Conservation (phyloP, 1,140 invertebrate species). For the Micrasema minimum region DNA sequence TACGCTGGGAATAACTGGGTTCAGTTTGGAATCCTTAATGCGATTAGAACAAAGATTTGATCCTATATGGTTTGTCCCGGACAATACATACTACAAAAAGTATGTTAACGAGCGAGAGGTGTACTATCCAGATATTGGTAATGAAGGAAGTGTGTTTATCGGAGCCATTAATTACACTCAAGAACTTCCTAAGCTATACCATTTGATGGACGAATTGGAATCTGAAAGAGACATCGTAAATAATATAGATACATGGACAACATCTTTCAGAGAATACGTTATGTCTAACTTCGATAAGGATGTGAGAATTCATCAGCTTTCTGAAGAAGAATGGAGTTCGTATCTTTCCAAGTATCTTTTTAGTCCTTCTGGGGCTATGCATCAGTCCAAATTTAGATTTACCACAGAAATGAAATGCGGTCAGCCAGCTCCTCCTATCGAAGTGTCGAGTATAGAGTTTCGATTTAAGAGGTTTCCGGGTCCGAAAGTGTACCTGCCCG, state of each 20-base stretch:
- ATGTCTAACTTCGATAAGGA: slow-evolving; percentile 64
- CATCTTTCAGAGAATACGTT: slow-evolving; percentile 72
- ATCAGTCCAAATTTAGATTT: slow-evolving; percentile 76
- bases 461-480: slow-evolving; percentile 70
- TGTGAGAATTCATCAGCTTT: slow-evolving; percentile 63
- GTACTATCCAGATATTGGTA: slow-evolving; percentile 75
- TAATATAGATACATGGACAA: slow-evolving; percentile 72
- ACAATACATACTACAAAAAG: slow-evolving; percentile 74
- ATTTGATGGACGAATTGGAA: slow-evolving; percentile 66
- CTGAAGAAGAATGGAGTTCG: slow-evolving; percentile 67
- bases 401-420: slow-evolving; percentile 71
- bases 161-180: slow-evolving; percentile 74
- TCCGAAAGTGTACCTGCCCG: slow-evolving; percentile 77
- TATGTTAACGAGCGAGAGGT: slow-evolving; percentile 67
- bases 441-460: slow-evolving; percentile 72
- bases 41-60: slow-evolving; percentile 81
- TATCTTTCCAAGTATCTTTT: slow-evolving; percentile 78
- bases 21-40: slow-evolving; percentile 71
- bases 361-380: slow-evolving; percentile 75
- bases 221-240: slow-evolving; percentile 67
- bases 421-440: slow-evolving; percentile 66
- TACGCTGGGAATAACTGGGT: slow-evolving; percentile 68
- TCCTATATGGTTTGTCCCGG: slow-evolving; percentile 80
- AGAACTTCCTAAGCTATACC: slow-evolving; percentile 72
- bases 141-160: slow-evolving; percentile 74